Evolutionary conservation across 2,113 vertebrate species (phyloP), one percentile per base, ranked within the genome.

Genomic region (Ivindomyrus marchei): DNA sequence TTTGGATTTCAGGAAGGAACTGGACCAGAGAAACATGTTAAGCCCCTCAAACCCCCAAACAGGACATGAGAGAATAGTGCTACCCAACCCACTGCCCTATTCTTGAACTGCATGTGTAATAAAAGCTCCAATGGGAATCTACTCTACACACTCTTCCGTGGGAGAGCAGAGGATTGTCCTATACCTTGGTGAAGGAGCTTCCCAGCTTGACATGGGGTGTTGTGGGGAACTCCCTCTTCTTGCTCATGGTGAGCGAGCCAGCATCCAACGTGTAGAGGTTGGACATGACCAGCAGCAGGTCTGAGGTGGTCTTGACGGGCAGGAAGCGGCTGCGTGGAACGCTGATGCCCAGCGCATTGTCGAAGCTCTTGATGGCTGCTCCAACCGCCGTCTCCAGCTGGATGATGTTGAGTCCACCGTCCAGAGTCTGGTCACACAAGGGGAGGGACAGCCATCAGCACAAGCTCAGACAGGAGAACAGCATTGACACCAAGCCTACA

Each of bases 331-430:
- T 99, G n/a, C 98, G 97, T 1, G 98, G 98, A 1, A 99, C 98
- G 70, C 99, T 99, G 92, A 99, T 97, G 21, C 98, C 98, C 94
- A 99, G 92, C 13, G 97, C 98, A 92, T 98, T 97, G 89, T 99
- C 96, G 91, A 99, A 99, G 94, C 97, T 97, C 95, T 99, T 99
- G 92, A 99, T 96, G 91, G 98, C 98, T 24, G 98, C 97, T 31
- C 98, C 98, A 46, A 99, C 98, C 0, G 98, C 98, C 0, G 98
- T 99, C 95, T 99, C 98, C 95, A 99, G 91, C 95, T 99, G 98
- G 94, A 99, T 97, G 70, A 99, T 96, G 17, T 99, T 99, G 93
- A 99, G 95, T 36, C 98, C 98, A 56, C 98, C 98, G 58, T 99
- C 97, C 92, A 99, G 92, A 0, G 97, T 99, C 98, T 99, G 95